Conservation (phyloP, 2,113 vertebrate species). For the Camelus bactrianus region DNA sequence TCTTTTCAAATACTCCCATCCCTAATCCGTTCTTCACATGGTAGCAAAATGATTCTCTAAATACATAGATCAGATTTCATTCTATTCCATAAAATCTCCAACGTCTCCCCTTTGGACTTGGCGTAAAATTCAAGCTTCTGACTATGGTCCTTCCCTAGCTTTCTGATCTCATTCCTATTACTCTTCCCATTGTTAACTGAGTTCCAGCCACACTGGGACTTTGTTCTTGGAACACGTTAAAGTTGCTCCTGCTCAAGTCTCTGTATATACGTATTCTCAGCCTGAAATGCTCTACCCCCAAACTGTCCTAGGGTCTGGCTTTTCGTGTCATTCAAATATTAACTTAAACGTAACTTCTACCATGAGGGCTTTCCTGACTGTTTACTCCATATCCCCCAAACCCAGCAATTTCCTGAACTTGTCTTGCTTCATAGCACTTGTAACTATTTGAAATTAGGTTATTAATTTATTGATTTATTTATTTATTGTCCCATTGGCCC, state of each 20-base stretch:
- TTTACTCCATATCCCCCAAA: background rate
- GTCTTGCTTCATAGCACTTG: background rate
- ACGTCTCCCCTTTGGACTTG: background rate
- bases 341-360: background rate
- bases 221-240: background rate
- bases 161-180: background rate
- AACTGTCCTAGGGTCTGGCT: background rate
- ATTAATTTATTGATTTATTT: background rate
- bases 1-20: background rate
- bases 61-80: background rate
- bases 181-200: background rate
- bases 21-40: background rate
- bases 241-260: background rate
- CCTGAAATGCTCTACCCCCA: background rate
- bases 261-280: background rate
- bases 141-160: background rate
- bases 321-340: background rate
- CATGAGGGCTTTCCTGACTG: background rate
- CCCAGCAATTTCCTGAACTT: background rate
- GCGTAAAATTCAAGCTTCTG: background rate
- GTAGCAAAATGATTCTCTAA: background rate
- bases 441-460: background rate
- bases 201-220: background rate
- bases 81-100: background rate
- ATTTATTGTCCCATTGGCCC: background rate